phyloP scores from a whole-genome alignment of 2,797 vertebrate genomes.

The Cygnus olor region DNA sequence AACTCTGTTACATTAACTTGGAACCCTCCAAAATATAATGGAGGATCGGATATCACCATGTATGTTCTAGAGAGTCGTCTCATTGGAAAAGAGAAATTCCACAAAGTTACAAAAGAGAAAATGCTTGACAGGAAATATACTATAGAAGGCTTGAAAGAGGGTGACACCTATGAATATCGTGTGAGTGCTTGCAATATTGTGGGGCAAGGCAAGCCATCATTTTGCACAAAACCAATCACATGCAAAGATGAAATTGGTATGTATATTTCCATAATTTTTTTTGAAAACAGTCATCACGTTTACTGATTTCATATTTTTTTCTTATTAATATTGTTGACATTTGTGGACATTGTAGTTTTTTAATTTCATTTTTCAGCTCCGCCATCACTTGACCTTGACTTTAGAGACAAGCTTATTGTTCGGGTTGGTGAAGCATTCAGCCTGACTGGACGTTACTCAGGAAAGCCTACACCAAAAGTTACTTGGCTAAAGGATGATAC shows the following conservation, averaged over 20 bases:
- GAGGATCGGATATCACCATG: conserved; percentile 94
- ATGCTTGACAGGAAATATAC: conserved; percentile 91
- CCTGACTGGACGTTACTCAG: conserved; percentile 91
- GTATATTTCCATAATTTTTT: conserved; percentile 45
- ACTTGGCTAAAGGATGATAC: conserved; percentile 90
- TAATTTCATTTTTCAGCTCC: conserved; percentile 84
- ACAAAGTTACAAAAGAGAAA: conserved; percentile 89
- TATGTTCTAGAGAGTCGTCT: conserved; percentile 93
- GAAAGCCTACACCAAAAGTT: conserved; percentile 93
- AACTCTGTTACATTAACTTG: conserved; percentile 89
- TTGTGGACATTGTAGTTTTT: not conserved
- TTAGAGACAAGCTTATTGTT: conserved; percentile 92
- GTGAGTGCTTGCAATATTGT: conserved; percentile 95
- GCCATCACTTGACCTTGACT: conserved; percentile 94
- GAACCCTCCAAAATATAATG: conserved; percentile 94
- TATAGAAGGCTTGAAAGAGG: conserved; percentile 90
- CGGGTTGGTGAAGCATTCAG: conserved; percentile 93
- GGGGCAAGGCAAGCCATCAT: conserved; percentile 94
- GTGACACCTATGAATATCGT: conserved; percentile 94
- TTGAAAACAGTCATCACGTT: not conserved
- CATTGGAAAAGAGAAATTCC: conserved; percentile 96
- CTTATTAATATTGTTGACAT: conserved; percentile 17
- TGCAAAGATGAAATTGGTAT: conserved; percentile 96
- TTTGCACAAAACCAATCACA: conserved; percentile 94
- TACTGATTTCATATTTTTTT: not conserved